A percentile compares a stretch with the other conserved stretches of the same genome.
phyloP scores from a whole-genome alignment of 2,797 vertebrate genomes.

The Xerus rutilus region DNA sequence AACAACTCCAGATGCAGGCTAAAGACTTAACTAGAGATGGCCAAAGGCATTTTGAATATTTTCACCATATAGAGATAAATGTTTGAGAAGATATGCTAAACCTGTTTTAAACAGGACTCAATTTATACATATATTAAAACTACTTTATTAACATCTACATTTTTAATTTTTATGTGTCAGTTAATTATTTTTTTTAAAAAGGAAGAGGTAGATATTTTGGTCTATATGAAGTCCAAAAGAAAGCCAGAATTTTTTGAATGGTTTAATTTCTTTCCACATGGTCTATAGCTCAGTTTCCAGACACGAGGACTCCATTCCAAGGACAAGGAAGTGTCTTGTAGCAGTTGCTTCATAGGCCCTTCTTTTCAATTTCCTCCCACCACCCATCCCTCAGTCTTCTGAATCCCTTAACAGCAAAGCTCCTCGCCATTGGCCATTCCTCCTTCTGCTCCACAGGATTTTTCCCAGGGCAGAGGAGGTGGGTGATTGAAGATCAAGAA shows the following conservation, averaged over 20 bases:
- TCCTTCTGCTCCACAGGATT: neutral
- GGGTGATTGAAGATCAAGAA: neutral
- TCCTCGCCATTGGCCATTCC: neutral
- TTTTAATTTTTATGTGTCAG: neutral
- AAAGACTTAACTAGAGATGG: neutral
- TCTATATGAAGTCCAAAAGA: neutral
- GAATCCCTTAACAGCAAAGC: accelerated
- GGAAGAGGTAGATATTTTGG: neutral
- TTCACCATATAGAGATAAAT: neutral
- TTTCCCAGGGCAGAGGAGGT: neutral
- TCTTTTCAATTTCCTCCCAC: neutral
- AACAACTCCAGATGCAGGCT: neutral
- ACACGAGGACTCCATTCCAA: accelerated
- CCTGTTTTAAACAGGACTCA: neutral
- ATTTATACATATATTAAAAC: neutral
- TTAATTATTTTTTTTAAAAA: neutral
- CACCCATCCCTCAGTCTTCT: neutral
- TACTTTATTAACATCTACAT: too few species aligned
- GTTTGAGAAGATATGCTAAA: neutral
- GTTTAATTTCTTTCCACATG: neutral
- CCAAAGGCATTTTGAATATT: neutral
- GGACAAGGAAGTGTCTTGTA: too few species aligned
- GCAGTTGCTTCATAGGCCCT: neutral
- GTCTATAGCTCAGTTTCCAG: neutral
- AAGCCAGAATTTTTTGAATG: neutral